phyloP scores from a whole-genome alignment of 92 coral and sea anemone genomes.

The Hydrozoanthus gracilis region DNA sequence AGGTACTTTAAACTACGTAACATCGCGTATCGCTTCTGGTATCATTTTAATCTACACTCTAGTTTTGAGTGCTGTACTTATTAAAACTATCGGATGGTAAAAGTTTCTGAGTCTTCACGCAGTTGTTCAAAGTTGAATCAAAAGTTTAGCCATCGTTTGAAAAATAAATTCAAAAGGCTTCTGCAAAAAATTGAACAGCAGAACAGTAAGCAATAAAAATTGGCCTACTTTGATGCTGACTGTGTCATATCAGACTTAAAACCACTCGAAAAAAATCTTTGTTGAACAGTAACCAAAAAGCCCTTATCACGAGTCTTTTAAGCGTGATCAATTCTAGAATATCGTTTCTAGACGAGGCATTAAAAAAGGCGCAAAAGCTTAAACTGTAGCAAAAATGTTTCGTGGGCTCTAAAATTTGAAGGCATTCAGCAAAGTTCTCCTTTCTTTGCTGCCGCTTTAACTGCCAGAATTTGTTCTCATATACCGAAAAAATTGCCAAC shows the following conservation, averaged over 20 bases:
- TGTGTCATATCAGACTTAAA: neutral
- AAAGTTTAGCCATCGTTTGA: neutral
- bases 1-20: neutral
- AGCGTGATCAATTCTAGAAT: too few relatives aligned
- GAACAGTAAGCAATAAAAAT: neutral
- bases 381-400: too few relatives aligned
- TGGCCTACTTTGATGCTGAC: conserved; percentile 1
- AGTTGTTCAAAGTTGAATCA: neutral
- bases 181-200: neutral
- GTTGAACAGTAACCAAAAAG: too few relatives aligned
- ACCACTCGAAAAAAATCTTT: too few relatives aligned
- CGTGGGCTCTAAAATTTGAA: too few relatives aligned
- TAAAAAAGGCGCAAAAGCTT: too few relatives aligned
- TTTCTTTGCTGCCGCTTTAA: too few relatives aligned
- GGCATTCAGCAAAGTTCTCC: too few relatives aligned
- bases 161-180: neutral
- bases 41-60: conserved; percentile 6
- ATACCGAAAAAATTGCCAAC: too few relatives aligned
- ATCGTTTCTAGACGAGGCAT: too few relatives aligned
- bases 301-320: too few relatives aligned
- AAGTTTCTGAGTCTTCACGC: neutral
- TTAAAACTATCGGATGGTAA: conserved; percentile 3
- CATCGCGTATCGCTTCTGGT: neutral
- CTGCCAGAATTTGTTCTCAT: too few relatives aligned
- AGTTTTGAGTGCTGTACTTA: neutral